phyloP scores from a whole-genome alignment of 2,888 invertebrate species.

The Lapara coniferarum region DNA sequence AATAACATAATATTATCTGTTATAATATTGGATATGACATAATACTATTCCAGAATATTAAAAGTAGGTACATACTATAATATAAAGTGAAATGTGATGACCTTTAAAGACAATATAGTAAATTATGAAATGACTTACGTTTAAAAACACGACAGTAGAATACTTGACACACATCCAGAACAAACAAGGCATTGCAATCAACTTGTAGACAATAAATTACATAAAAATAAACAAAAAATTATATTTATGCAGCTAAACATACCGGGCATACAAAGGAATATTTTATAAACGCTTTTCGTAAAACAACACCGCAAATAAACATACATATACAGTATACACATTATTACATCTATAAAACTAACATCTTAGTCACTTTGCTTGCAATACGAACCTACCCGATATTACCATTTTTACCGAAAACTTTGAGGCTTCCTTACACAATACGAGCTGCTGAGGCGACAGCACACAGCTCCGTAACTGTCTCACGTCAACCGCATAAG shows the following conservation, averaged over 20 bases:
- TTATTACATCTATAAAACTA: constrained; percentile 7
- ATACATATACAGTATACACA: constrained; percentile 24
- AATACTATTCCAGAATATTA: constrained; percentile 2
- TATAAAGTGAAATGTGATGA: constrained; percentile 9
- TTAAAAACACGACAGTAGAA: constrained; percentile 1
- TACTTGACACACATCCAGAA: constrained; percentile 10
- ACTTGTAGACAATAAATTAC: constrained; percentile 13
- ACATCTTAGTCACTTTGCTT: constrained; percentile 10
- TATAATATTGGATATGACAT: background rate
- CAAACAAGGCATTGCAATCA: background rate
- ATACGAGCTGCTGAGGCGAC: no score
- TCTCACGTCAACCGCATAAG: no score
- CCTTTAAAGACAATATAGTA: background rate
- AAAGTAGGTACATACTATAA: background rate
- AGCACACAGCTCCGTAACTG: no score
- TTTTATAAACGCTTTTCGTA: background rate
- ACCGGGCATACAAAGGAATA: background rate
- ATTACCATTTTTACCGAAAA: constrained; percentile 2
- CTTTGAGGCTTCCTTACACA: background rate
- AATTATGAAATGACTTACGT: constrained; percentile 3
- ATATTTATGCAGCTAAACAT: background rate
- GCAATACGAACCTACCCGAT: background rate
- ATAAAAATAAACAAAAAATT: background rate
- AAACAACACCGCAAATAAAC: constrained; percentile 12
- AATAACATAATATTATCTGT: background rate